These are phyloP conservation scores for Ptychadena robeensis DNA, from an alignment of 2,797 vertebrate genomes.

Conservation along the genomic window DNA sequence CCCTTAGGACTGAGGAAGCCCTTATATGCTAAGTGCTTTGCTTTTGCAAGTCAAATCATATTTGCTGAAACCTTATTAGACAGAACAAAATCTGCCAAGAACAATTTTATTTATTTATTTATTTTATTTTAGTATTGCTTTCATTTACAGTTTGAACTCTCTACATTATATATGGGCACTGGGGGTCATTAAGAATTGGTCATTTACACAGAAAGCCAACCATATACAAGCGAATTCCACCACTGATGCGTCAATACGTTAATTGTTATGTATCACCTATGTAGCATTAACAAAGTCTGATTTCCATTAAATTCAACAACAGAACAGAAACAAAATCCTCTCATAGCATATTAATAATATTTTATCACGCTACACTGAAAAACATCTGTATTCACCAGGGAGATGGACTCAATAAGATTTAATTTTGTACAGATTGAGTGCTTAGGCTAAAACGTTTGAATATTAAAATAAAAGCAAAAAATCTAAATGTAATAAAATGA, in stretches of 20 bases:
- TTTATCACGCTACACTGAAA: too few relatives aligned
- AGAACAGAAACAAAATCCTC: too few relatives aligned
- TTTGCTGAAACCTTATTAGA: constrained; percentile 24
- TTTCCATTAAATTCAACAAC: too few relatives aligned
- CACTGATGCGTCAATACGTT: background rate
- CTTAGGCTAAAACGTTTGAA: too few relatives aligned
- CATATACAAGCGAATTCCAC: background rate
- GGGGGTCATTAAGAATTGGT: background rate
- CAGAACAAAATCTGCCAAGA: constrained; percentile 20
- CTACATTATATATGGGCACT: background rate
- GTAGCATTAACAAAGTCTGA: background rate
- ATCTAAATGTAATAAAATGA: too few relatives aligned
- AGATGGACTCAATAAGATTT: too few relatives aligned
- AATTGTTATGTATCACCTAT: background rate
- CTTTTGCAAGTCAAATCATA: constrained; percentile 39
- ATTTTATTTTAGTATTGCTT: background rate
- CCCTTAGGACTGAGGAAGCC: constrained; percentile 12
- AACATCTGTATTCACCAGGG: too few relatives aligned
- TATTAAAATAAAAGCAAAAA: too few relatives aligned
- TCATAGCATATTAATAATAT: too few relatives aligned
- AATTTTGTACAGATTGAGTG: too few relatives aligned
- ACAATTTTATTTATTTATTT: background rate
- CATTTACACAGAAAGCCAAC: background rate
- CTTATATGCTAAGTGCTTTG: constrained; percentile 35
- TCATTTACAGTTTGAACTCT: background rate